Conservation (phyloP, 2,113 vertebrate species). For the Grammomys dolichurus region DNA sequence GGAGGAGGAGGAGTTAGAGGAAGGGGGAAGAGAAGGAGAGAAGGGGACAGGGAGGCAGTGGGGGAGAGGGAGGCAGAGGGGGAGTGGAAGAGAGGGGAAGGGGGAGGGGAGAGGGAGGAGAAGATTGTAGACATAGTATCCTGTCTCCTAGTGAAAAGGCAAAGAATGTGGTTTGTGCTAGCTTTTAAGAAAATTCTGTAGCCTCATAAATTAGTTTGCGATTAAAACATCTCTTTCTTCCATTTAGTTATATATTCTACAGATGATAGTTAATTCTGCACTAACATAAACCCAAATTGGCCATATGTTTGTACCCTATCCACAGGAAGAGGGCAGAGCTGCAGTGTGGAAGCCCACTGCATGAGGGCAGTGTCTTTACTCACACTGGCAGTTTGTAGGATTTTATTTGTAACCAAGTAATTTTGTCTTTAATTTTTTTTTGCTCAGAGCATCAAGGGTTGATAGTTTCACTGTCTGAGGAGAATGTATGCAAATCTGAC, state of each 20-base stretch:
- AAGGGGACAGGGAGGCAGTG: too few relatives aligned
- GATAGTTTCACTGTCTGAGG: background rate
- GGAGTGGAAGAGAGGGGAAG: background rate
- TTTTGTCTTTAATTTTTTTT: background rate
- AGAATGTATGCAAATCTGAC: background rate
- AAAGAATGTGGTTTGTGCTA: background rate
- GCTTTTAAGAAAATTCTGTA: background rate
- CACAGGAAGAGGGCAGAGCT: too few relatives aligned
- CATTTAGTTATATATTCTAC: background rate
- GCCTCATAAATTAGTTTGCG: background rate
- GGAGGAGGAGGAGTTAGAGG: too few relatives aligned
- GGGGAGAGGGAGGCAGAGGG: too few relatives aligned
- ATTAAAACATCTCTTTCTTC: background rate
- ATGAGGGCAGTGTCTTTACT: background rate
- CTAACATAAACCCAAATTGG: background rate
- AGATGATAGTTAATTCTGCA: background rate
- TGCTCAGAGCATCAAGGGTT: background rate
- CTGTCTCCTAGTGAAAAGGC: background rate
- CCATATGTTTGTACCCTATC: background rate
- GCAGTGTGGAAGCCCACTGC: background rate
- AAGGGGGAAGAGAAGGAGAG: too few relatives aligned
- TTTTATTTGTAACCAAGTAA: background rate
- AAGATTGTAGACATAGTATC: background rate
- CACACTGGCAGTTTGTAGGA: background rate
- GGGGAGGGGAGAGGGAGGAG: background rate